These are phyloP conservation scores for Phrynosoma platyrhinos DNA, from an alignment of 2,113 vertebrate genomes.

Conservation along the genomic window DNA sequence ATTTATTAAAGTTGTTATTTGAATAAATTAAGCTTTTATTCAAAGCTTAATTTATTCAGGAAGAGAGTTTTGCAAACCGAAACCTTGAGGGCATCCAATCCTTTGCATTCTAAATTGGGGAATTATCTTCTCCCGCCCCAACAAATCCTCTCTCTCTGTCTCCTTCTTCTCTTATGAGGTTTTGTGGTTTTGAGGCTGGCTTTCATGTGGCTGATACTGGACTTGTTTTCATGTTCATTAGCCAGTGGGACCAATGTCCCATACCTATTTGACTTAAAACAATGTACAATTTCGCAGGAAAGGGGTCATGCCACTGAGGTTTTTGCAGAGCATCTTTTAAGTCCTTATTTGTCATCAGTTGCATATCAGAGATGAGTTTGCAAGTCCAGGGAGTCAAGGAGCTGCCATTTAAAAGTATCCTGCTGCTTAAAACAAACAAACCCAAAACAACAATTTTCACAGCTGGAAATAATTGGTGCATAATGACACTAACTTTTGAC, in stretches of 20 bases:
- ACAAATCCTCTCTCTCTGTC: background rate
- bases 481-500: slow-evolving; percentile 49
- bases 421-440: slow-evolving; percentile 24
- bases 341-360: slow-evolving; percentile 63
- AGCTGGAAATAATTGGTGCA: slow-evolving; percentile 45
- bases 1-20: background rate
- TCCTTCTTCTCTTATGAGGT: background rate
- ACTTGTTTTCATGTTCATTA: slow-evolving; percentile 52
- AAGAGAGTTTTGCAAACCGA: slow-evolving; percentile 36
- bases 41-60: slow-evolving; percentile 42
- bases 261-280: background rate
- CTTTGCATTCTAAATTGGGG: slow-evolving; percentile 44
- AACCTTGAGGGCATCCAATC: background rate
- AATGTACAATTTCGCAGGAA: slow-evolving; percentile 55
- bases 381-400: slow-evolving; percentile 43
- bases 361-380: slow-evolving; percentile 52
- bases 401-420: slow-evolving; percentile 52
- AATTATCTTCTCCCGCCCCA: slow-evolving; percentile 25
- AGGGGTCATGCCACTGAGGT: slow-evolving; percentile 19
- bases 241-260: slow-evolving; percentile 19
- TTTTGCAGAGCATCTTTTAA: slow-evolving; percentile 43
- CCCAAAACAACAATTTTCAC: slow-evolving; percentile 15
- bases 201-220: slow-evolving; percentile 30
- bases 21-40: background rate
- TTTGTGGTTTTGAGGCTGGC: background rate